Base-by-base conservation (phyloP, 1,140 invertebrate genomes). In the Heterodera schachtii region DNA sequence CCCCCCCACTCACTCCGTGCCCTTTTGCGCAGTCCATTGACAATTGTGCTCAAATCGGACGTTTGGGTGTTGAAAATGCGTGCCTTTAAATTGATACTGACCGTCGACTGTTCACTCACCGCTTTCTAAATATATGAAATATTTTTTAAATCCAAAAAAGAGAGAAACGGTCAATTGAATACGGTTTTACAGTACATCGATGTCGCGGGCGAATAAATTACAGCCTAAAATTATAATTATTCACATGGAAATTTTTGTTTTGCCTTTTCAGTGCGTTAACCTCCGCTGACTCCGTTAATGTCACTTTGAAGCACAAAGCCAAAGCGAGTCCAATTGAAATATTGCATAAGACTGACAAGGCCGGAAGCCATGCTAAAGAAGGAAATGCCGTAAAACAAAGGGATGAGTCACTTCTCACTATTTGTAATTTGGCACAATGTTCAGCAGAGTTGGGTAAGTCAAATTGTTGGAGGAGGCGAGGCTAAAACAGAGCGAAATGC, bases 1-100 rank as follows among this genome's bases (percentile, higher is more conserved):
- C 11, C 7, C 49, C 49, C 49, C 57, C 4, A 60, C 57, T 64
- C 19, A 83, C 57, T 69, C 81, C 83, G 43, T 75, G 85, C 31
- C 71, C 76, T 11, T 79, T 79, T n/a, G 16, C 66, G 2, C 66
- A 82, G 69, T 3, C 60, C 31, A 75, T 43, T 70, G 49, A 75
- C 64, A 64, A 77, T 47, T 74, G 67, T 43, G 41, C 78, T 64
- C 19, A 80, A 78, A 11, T 80, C 79, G 8, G 73, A 64, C 16
- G 57, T 19, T 16, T 19, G 1, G 16, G 19, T 64, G 3, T 64
- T 64, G 57, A 64, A 64, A 16, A 64, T 64, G 2, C 57, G 57
- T 49, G n/a, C 69, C 57, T 60, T 73, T 31, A 57, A 84, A 47
- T 3, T 75, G 67, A 44, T 73, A 31, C 66, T 76, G 11, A 80